Conservation (phyloP, 92 coral and sea anemone species). For the Palythoa caribaeorum region DNA sequence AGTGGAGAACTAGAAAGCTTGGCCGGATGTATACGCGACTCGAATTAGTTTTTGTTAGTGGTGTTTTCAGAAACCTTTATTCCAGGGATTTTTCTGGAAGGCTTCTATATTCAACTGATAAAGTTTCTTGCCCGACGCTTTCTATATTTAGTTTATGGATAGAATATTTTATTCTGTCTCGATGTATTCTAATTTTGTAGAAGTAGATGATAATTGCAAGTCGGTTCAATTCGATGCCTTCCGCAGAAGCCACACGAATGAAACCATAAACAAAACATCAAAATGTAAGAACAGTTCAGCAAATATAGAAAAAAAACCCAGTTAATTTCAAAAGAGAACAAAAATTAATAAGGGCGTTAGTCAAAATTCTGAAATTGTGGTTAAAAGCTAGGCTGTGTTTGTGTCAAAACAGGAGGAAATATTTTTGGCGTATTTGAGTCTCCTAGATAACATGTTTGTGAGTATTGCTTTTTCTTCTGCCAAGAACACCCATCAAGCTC, state of each 20-base stretch:
- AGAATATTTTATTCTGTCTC: background rate
- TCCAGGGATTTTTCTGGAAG: background rate
- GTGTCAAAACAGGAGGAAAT: conserved; percentile 14
- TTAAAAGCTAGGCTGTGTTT: background rate
- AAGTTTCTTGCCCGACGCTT: background rate
- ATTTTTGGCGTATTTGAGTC: conserved; percentile 10
- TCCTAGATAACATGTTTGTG: conserved; percentile 17
- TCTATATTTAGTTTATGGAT: background rate
- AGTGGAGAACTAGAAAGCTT: background rate
- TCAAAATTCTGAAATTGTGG: background rate
- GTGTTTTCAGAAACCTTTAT: background rate
- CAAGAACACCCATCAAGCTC: conserved; percentile 33
- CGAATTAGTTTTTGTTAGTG: background rate
- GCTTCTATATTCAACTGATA: background rate
- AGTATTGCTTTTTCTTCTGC: conserved; percentile 5
- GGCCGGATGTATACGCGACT: background rate
- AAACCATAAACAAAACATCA: conserved; percentile 31
- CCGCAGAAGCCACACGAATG: conserved; percentile 45
- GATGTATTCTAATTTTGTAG: conserved; percentile 21
- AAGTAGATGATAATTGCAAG: background rate
- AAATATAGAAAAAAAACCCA: background rate
- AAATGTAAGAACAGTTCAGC: background rate
- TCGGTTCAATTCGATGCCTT: conserved; percentile 1
- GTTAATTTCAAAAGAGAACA: background rate
- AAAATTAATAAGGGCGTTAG: background rate